These are phyloP conservation scores for Coryphaenoides rupestris DNA, from an alignment of 2,113 vertebrate genomes.

Conservation along the genomic window DNA sequence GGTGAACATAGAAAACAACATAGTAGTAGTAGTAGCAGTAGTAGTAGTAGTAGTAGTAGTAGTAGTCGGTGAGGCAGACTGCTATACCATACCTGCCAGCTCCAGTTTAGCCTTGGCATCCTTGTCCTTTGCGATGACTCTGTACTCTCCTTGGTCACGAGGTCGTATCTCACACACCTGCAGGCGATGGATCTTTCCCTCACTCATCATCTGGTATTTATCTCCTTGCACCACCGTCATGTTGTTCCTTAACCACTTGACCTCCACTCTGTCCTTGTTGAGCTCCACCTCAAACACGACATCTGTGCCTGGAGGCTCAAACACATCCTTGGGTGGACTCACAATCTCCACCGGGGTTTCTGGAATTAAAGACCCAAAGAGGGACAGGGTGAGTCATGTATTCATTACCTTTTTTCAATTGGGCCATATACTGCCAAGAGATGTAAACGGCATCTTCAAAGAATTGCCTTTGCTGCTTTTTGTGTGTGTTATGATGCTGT, in stretches of 20 bases:
- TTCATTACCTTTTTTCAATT: too few species aligned
- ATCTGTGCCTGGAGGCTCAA: constrained; percentile 88
- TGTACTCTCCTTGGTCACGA: constrained; percentile 95
- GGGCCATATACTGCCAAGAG: too few species aligned
- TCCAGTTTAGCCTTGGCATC: constrained; percentile 96
- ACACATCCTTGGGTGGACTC: constrained; percentile 86
- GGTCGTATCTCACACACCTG: constrained; percentile 93
- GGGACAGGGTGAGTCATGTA: too few species aligned
- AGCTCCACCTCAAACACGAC: constrained; percentile 90
- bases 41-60: not conserved
- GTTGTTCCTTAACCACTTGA: constrained; percentile 96
- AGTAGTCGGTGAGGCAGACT: too few species aligned
- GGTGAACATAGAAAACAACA: not conserved
- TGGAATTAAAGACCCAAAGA: constrained; percentile 51
- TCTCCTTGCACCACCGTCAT: constrained; percentile 96
- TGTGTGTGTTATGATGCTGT: too few species aligned
- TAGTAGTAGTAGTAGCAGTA: not conserved
- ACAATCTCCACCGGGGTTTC: constrained; percentile 96
- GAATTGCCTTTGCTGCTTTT: too few species aligned
- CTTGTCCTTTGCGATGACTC: constrained; percentile 93
- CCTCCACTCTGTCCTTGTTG: constrained; percentile 95
- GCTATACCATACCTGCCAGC: constrained; percentile 81
- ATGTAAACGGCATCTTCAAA: too few species aligned
- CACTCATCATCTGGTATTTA: constrained; percentile 99
- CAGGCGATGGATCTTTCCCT: constrained; percentile 91